Conservation (phyloP, 2,797 vertebrate genomes). For the Schizopygopsis pylzovi region DNA sequence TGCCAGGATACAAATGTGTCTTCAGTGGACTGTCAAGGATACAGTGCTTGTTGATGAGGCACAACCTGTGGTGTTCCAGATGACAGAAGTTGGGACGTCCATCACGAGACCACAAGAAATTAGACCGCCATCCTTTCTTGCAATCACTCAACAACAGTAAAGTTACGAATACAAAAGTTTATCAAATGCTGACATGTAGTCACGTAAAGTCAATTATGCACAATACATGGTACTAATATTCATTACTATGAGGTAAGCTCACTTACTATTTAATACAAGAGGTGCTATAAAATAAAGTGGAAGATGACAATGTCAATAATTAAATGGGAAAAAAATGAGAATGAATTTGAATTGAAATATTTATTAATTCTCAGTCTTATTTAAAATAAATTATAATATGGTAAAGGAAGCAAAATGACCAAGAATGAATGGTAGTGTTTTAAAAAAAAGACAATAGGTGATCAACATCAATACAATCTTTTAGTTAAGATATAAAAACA, state of each 20-base stretch:
- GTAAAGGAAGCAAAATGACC: conserved; percentile 82
- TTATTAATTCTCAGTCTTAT: conserved; percentile 88
- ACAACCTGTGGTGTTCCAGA: conserved; percentile 64
- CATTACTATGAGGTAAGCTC: not conserved
- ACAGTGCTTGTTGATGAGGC: conserved; percentile 48
- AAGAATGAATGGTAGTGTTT: conserved; percentile 81
- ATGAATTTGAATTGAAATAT: conserved; percentile 84
- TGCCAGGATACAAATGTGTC: conserved; percentile 61
- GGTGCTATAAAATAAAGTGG: conserved; percentile 54
- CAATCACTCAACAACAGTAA: not conserved
- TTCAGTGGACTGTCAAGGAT: conserved; percentile 61
- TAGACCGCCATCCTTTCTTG: not conserved
- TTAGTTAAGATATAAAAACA: conserved; percentile 85
- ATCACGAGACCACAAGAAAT: conserved; percentile 34
- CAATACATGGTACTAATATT: not conserved
- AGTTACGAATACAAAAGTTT: not conserved
- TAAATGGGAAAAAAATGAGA: conserved; percentile 69
- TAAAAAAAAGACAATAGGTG: conserved; percentile 73
- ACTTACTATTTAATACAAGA: conserved; percentile 7
- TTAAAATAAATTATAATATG: conserved; percentile 93
- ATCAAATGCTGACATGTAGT: not conserved
- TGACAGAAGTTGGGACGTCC: conserved; percentile 46
- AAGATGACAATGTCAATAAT: conserved; percentile 66
- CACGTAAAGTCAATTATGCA: not conserved
- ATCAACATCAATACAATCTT: conserved; percentile 82